These are phyloP conservation scores for Catocala nupta DNA, from an alignment of 2,888 invertebrate species.

Conservation along the genomic window DNA sequence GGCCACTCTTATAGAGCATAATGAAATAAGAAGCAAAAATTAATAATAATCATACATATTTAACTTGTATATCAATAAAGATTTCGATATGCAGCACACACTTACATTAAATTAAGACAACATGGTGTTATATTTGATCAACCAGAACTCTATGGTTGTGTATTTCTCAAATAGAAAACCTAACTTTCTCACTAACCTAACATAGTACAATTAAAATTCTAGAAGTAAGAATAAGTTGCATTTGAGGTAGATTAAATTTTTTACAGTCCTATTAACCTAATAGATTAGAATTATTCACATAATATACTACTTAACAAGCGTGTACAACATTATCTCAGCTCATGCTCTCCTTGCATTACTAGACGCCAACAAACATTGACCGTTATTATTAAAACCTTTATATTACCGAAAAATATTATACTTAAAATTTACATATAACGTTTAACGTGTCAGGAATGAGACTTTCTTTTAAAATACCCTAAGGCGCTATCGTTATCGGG, in stretches of 20 bases:
- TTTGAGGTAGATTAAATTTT: constrained; percentile 87
- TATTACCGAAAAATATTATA: constrained; percentile 60
- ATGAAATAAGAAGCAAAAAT: constrained; percentile 63
- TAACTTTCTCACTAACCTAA: constrained; percentile 83
- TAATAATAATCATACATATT: constrained; percentile 75
- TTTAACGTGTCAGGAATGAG: constrained; percentile 48
- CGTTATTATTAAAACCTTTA: constrained; percentile 56
- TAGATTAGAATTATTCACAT: constrained; percentile 85
- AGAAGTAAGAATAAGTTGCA: constrained; percentile 83
- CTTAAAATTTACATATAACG: constrained; percentile 48
- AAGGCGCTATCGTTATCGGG: constrained; percentile 22
- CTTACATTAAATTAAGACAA: constrained; percentile 71
- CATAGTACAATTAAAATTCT: constrained; percentile 78
- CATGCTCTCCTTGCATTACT: constrained; percentile 66
- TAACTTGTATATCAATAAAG: constrained; percentile 72
- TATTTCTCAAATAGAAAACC: constrained; percentile 75
- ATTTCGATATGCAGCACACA: constrained; percentile 81
- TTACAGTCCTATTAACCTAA: constrained; percentile 87
- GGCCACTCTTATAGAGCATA: constrained; percentile 63
- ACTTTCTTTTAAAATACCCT: constrained; percentile 26
- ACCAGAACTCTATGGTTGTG: constrained; percentile 65
- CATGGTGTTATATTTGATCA: constrained; percentile 55
- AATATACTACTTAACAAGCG: constrained; percentile 74
- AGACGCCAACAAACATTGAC: constrained; percentile 71
- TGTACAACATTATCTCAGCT: constrained; percentile 76